A percentile compares a stretch with the other conserved stretches of the same genome.
These are phyloP conservation scores for Coelinius sp. DNA, from an alignment of 2,888 invertebrate species.

Conservation along the genomic window DNA sequence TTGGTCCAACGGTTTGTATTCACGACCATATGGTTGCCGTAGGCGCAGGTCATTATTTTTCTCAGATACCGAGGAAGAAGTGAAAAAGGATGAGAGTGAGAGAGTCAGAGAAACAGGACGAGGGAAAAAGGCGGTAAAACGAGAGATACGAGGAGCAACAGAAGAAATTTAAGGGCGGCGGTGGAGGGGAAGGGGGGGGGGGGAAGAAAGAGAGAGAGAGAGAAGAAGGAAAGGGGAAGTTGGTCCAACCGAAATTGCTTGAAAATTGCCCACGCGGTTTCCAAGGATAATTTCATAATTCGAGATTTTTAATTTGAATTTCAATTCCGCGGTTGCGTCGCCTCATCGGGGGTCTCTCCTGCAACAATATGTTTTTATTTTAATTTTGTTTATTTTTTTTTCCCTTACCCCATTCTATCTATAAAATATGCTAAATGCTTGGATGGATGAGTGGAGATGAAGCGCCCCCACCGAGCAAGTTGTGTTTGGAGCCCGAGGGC, in stretches of 20 bases:
- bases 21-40: constrained; percentile 68
- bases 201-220: constrained; percentile 25
- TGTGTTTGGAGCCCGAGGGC: constrained; percentile 42
- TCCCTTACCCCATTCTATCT: constrained; percentile 48
- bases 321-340: constrained; percentile 58
- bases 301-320: constrained; percentile 68
- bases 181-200: constrained; percentile 32
- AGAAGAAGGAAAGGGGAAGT: constrained; percentile 40
- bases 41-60: constrained; percentile 66
- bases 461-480: constrained; percentile 32
- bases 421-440: constrained; percentile 68
- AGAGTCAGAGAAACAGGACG: constrained; percentile 29
- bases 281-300: constrained; percentile 65
- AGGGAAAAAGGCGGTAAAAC: constrained; percentile 37
- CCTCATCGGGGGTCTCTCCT: constrained; percentile 7
- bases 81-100: constrained; percentile 26
- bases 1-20: constrained; percentile 40
- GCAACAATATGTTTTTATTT: constrained; percentile 9
- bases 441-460: constrained; percentile 46
- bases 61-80: constrained; percentile 41
- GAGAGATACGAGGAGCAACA: constrained; percentile 23
- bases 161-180: no score
- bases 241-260: constrained; percentile 62
- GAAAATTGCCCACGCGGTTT: constrained; percentile 63
- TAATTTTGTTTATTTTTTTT: constrained; percentile 34